Conservation (phyloP, 2,888 invertebrate species). For the Lymantria monacha region DNA sequence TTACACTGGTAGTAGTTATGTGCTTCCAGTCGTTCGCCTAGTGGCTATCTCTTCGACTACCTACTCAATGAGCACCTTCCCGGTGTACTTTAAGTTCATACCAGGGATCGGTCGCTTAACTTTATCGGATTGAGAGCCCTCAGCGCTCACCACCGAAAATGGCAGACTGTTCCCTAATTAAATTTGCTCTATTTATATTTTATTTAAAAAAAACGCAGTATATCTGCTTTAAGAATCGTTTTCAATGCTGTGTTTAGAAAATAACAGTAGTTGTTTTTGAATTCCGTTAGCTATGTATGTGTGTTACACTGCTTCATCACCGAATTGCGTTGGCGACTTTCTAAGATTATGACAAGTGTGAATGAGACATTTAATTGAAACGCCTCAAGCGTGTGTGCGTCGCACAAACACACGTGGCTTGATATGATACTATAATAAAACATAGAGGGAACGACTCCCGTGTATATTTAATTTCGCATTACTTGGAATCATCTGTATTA, state of each 20-base stretch:
- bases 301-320: conserved; percentile 37
- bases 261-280: conserved; percentile 29
- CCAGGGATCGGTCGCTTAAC: no score
- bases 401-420: conserved; percentile 33
- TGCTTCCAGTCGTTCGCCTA: no score
- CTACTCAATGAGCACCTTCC: no score
- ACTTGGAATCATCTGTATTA: conserved; percentile 16
- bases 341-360: conserved; percentile 48
- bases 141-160: no score
- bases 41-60: no score
- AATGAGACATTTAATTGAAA: conserved; percentile 52
- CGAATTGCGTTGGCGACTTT: conserved; percentile 41
- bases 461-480: conserved; percentile 24
- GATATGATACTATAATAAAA: conserved; percentile 26
- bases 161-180: no score
- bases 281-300: conserved; percentile 17
- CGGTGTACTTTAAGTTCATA: no score
- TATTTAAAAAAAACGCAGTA: not conserved
- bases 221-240: conserved; percentile 7
- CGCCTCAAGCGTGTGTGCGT: conserved; percentile 41
- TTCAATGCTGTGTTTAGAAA: conserved; percentile 9
- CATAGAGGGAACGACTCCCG: conserved; percentile 13
- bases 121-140: no score
- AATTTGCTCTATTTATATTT: no score
- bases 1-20: no score